phyloP scores from a whole-genome alignment of 1,140 invertebrate genomes.

The Pararge aegeria region DNA sequence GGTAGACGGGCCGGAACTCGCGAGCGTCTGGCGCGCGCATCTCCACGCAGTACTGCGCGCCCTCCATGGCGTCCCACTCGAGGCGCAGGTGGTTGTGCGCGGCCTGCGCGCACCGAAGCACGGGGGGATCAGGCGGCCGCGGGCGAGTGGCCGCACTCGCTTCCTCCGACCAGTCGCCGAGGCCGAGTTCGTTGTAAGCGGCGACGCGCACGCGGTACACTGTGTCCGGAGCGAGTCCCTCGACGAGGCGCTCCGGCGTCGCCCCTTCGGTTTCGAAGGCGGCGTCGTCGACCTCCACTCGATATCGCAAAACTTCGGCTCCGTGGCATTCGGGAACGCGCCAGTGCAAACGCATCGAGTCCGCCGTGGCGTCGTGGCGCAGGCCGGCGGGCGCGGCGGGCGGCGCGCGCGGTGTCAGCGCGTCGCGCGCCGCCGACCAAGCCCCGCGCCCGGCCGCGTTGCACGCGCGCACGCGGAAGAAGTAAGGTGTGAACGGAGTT shows the following conservation, averaged over 20 bases:
- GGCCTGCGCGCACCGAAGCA: slow-evolving; percentile 84
- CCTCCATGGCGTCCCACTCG: slow-evolving; percentile 89
- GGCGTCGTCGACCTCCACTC: slow-evolving; percentile 86
- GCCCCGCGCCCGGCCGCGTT: slow-evolving; percentile 88
- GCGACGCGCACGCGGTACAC: slow-evolving; percentile 87
- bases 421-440: slow-evolving; percentile 84
- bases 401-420: slow-evolving; percentile 85
- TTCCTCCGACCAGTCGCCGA: slow-evolving; percentile 87
- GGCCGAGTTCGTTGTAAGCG: slow-evolving; percentile 90
- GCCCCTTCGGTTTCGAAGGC: slow-evolving; percentile 81
- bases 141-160: slow-evolving; percentile 86
- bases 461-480: slow-evolving; percentile 88
- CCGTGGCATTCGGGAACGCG: slow-evolving; percentile 86
- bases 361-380: slow-evolving; percentile 83
- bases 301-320: slow-evolving; percentile 86
- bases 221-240: slow-evolving; percentile 80
- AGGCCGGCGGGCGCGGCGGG: slow-evolving; percentile 84
- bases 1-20: slow-evolving; percentile 88
- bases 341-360: slow-evolving; percentile 86
- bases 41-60: slow-evolving; percentile 89
- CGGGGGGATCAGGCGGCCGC: slow-evolving; percentile 88
- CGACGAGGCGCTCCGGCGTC: slow-evolving; percentile 75
- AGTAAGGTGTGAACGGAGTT: slow-evolving; percentile 87
- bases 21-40: slow-evolving; percentile 84
- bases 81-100: slow-evolving; percentile 91